These are phyloP conservation scores for Hesperia comma DNA, from an alignment of 2,888 invertebrate genomes.

Conservation along the genomic window DNA sequence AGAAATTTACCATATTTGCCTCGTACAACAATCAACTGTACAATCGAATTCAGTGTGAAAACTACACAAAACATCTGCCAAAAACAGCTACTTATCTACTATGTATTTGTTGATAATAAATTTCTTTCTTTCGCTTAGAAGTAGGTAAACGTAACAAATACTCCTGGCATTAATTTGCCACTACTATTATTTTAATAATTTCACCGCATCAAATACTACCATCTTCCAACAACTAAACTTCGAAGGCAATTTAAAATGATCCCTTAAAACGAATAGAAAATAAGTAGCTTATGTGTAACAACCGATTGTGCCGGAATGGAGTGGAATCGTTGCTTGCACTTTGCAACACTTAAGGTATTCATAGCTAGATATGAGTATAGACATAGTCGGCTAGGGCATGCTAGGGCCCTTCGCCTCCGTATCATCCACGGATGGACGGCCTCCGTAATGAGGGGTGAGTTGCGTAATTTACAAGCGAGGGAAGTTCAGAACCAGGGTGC, in stretches of 20 bases:
- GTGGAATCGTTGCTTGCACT: slow-evolving; percentile 19
- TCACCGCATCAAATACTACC: no score
- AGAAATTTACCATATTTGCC: slow-evolving; percentile 13
- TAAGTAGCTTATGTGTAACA: neutral
- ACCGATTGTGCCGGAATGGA: neutral
- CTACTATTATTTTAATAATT: no score
- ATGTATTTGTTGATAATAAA: no score
- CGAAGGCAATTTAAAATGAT: no score
- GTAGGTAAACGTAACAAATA: no score
- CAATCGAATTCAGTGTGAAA: no score
- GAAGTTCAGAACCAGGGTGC: slow-evolving; percentile 65
- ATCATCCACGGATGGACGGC: slow-evolving; percentile 72
- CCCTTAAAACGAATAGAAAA: neutral
- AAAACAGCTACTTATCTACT: no score
- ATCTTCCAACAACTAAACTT: no score
- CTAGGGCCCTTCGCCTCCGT: slow-evolving; percentile 53
- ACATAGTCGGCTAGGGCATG: slow-evolving; percentile 39
- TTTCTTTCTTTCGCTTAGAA: no score
- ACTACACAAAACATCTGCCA: no score
- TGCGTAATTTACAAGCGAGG: slow-evolving; percentile 71
- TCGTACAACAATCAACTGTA: neutral
- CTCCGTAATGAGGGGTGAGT: slow-evolving; percentile 78
- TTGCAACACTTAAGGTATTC: slow-evolving; percentile 40
- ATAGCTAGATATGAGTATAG: slow-evolving; percentile 37
- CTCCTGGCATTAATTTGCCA: no score